Conservation (phyloP, 2,113 vertebrate genomes). For the Turdus rufiventris region DNA sequence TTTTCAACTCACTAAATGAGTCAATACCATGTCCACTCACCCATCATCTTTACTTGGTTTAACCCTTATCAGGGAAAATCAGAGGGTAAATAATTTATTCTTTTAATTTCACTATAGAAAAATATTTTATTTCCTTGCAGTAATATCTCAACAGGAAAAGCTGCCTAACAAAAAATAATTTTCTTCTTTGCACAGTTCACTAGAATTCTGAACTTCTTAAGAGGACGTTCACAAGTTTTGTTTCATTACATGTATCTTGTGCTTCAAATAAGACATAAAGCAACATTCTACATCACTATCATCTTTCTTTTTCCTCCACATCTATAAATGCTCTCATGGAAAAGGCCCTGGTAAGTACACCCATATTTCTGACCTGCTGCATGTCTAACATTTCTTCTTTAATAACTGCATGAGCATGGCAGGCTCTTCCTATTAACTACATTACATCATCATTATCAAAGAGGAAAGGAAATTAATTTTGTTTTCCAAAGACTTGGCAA, state of each 20-base stretch:
- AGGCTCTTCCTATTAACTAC: conserved; percentile 76
- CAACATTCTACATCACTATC: neutral
- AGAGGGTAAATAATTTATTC: neutral
- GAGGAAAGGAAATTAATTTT: conserved; percentile 84
- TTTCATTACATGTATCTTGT: neutral
- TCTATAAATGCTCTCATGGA: conserved; percentile 6
- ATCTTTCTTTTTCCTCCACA: neutral
- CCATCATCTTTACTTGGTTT: neutral
- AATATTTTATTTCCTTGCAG: neutral
- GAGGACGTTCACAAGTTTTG: neutral
- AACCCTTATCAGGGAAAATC: neutral
- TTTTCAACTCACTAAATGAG: neutral
- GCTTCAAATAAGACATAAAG: neutral
- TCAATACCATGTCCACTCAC: neutral
- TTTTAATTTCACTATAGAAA: neutral
- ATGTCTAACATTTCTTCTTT: conserved; percentile 73
- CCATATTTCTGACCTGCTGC: conserved; percentile 51
- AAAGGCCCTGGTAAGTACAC: conserved; percentile 36
- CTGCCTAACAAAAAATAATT: neutral
- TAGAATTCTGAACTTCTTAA: neutral
- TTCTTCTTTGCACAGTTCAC: neutral
- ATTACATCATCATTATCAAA: conserved; percentile 85
- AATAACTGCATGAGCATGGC: conserved; percentile 74
- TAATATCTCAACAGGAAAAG: neutral
- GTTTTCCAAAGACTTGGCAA: conserved; percentile 82